phyloP scores from a whole-genome alignment of 1,140 invertebrate species.

The Anastatus disparis region DNA sequence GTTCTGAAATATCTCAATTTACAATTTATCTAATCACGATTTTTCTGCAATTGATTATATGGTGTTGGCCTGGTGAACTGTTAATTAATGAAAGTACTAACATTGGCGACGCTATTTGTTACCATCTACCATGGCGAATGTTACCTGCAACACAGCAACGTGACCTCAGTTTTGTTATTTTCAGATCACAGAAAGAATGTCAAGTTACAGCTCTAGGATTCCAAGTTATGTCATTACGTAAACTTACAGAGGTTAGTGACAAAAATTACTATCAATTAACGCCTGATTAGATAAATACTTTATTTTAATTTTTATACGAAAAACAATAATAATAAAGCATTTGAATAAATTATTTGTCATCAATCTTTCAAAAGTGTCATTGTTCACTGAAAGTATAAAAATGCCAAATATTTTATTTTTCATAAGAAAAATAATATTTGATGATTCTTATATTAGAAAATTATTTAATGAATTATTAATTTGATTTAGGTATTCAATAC shows the following conservation, averaged over 20 bases:
- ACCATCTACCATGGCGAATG: constrained; percentile 40
- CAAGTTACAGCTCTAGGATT: constrained; percentile 35
- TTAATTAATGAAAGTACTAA: constrained; percentile 41
- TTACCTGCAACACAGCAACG: constrained; percentile 16
- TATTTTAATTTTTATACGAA: no score
- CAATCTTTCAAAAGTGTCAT: no score
- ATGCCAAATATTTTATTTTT: no score
- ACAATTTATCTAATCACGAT: constrained; percentile 39
- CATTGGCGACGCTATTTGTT: constrained; percentile 32
- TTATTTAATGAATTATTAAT: no score
- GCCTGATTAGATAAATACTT: no score
- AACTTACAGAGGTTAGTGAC: constrained; percentile 43
- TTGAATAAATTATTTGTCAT: no score
- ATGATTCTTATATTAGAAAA: no score
- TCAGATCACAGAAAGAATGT: constrained; percentile 33
- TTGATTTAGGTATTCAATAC: no score
- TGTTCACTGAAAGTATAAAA: no score
- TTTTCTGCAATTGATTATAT: constrained; percentile 37
- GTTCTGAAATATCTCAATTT: constrained; percentile 39
- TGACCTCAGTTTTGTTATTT: constrained; percentile 38
- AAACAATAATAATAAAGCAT: no score
- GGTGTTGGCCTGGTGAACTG: constrained; percentile 42
- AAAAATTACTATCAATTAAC: no score
- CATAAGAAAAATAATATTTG: no score
- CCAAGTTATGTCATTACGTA: constrained; percentile 37